These are phyloP conservation scores for Theretra japonica DNA, from an alignment of 2,888 invertebrate genomes.

Conservation along the genomic window DNA sequence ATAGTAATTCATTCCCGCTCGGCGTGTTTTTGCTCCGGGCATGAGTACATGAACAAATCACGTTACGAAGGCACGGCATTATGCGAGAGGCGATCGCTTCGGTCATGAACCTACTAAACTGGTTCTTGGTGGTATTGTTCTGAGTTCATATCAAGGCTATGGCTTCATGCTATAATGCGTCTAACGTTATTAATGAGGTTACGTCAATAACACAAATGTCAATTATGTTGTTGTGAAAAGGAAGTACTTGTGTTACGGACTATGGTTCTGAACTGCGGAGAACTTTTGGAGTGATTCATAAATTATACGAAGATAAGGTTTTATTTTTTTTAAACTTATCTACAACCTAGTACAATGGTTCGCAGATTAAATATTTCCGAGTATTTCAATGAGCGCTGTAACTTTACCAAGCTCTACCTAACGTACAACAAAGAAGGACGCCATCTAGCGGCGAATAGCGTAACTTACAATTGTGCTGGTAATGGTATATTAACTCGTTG, in stretches of 20 bases:
- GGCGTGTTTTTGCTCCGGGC: constrained; percentile 35
- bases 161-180: constrained; percentile 32
- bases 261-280: neutral
- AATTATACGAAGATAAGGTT: neutral
- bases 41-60: constrained; percentile 67
- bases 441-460: constrained; percentile 65
- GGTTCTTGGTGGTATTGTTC: constrained; percentile 74
- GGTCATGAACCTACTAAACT: constrained; percentile 81
- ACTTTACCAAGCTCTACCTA: neutral
- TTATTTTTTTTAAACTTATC: neutral
- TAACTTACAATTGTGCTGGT: neutral
- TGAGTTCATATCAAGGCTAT: constrained; percentile 51
- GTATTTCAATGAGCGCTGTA: neutral
- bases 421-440: constrained; percentile 33
- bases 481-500: neutral
- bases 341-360: neutral
- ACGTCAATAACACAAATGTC: constrained; percentile 14
- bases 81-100: constrained; percentile 68
- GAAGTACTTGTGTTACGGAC: neutral
- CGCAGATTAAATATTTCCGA: neutral
- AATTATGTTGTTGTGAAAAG: neutral
- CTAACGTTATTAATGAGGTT: constrained; percentile 26
- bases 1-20: constrained; percentile 29
- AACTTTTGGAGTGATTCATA: neutral
- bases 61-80: constrained; percentile 61